Base-by-base conservation (phyloP, 2,797 vertebrate species). In the Phaenicophaeus curvirostris region DNA sequence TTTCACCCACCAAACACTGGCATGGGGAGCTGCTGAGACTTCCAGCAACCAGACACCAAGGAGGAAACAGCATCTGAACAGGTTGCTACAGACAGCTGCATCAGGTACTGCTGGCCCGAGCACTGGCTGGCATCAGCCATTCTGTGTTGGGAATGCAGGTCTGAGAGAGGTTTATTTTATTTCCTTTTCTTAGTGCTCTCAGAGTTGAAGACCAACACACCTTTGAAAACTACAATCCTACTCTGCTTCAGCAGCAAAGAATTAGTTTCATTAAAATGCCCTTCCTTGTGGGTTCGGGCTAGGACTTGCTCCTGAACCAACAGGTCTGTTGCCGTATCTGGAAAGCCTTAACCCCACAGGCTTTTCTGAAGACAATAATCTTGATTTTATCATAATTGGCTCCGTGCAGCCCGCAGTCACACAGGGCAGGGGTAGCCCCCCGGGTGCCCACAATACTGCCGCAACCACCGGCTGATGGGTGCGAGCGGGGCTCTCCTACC, bases 251-350 rank as follows among this genome's bases (percentile, higher is more conserved):
- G 81, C 68, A 92, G 68, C 71, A 85, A 92, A 85, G 84, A 95
- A 89, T 90, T 91, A 91, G 82, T 90, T 95, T 95, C 93, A 95
- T 93, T 94, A 85, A 93, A 93, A 95, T 80, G 75, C 81, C 78
- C 87, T 95, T 95, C 71, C 85, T 95, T 77, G 61, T 42, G 44
- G 71, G 86, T 80, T 95, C 75, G 82, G 93, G 90, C 95, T 77
- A 85, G 78, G 94, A 95, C 94, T 94, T 95, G 95, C 92, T 95
- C 76, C 89, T 94, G 90, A 95, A 87, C 90, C 58, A 83, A 95
- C 94, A 96, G 82, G 94, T 85, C 93, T 96, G 84, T 76, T 94
- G 82, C 75, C 20, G 3, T 65, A 85, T 58, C 92, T 92, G 91
- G 87, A 94, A 95, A 91, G 69, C 83, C 69, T 90, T 83, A 85